These are phyloP conservation scores for Microcaecilia unicolor DNA, from an alignment of 2,797 vertebrate species.

Conservation along the genomic window DNA sequence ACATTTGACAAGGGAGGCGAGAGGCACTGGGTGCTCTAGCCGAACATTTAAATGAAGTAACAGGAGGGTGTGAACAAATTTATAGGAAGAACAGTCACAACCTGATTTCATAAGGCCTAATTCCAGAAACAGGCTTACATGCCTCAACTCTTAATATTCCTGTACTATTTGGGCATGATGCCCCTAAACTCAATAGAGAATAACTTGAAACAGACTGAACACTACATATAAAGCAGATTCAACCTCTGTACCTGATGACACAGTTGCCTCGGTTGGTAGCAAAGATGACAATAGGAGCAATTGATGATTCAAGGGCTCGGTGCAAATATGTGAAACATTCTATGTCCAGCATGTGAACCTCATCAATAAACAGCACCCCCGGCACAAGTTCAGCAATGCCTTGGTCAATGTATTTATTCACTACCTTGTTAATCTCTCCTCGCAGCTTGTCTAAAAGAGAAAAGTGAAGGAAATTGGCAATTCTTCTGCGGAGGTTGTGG, in stretches of 20 bases:
- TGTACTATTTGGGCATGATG: too few relatives aligned
- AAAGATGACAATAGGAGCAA: conserved; percentile 94
- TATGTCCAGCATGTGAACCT: conserved; percentile 97
- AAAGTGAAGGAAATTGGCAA: background rate
- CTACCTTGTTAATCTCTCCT: conserved; percentile 95
- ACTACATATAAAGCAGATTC: conserved; percentile 2
- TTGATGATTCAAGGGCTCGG: conserved; percentile 87
- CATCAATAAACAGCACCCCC: conserved; percentile 90
- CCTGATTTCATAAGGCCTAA: background rate
- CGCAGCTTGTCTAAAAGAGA: conserved; percentile 79
- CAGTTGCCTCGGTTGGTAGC: conserved; percentile 96
- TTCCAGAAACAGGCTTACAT: too few relatives aligned
- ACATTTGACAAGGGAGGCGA: background rate
- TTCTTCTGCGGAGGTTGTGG: too few relatives aligned
- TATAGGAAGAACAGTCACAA: background rate
- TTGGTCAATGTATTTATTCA: conserved; percentile 97
- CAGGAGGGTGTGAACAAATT: background rate
- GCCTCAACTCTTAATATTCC: too few relatives aligned
- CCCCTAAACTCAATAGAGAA: too few relatives aligned
- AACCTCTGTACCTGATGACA: conserved; percentile 70
- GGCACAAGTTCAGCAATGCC: conserved; percentile 93
- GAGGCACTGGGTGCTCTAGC: too few relatives aligned
- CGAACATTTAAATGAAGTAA: too few relatives aligned
- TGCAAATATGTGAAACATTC: conserved; percentile 98
- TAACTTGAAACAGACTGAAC: background rate